Percentiles rank a stretch among this genome's conserved stretches.
Conservation (phyloP, 23 tunicate species). For the Ciona savignyi region DNA sequence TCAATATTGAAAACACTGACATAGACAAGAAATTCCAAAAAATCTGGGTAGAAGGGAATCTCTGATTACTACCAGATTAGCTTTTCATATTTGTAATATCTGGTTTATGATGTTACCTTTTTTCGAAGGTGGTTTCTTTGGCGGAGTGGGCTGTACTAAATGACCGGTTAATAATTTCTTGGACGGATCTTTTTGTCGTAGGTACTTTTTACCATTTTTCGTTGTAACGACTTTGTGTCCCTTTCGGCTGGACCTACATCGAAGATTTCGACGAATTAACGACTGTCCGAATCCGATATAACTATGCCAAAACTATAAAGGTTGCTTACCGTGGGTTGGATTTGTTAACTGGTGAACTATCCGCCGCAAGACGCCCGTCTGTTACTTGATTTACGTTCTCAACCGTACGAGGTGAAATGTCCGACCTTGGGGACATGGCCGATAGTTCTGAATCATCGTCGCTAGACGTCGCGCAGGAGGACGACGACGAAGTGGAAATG, state of each 20-base stretch:
- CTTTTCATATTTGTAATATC: neutral
- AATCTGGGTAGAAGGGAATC: neutral
- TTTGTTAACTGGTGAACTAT: too few relatives aligned
- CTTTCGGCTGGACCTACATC: neutral
- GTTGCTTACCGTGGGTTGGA: too few relatives aligned
- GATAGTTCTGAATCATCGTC: constrained; percentile 40
- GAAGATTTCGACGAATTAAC: neutral
- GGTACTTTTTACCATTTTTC: constrained; percentile 36
- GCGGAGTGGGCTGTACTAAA: constrained; percentile 37
- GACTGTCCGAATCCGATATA: too few relatives aligned
- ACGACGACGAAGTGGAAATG: constrained; percentile 50
- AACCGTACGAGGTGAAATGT: neutral
- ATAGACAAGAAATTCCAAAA: neutral
- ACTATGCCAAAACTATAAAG: too few relatives aligned
- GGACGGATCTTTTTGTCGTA: constrained; percentile 26
- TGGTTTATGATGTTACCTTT: neutral
- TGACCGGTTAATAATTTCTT: neutral
- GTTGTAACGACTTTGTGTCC: constrained; percentile 23
- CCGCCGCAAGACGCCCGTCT: too few relatives aligned
- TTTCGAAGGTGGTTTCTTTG: constrained; percentile 13
- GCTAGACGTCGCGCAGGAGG: constrained; percentile 43
- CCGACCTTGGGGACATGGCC: constrained; percentile 5
- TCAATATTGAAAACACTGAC: too few relatives aligned
- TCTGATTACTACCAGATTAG: neutral
- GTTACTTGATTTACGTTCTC: neutral